phyloP scores from a whole-genome alignment of 2,797 vertebrate genomes.

The Cirrhinus mrigala region DNA sequence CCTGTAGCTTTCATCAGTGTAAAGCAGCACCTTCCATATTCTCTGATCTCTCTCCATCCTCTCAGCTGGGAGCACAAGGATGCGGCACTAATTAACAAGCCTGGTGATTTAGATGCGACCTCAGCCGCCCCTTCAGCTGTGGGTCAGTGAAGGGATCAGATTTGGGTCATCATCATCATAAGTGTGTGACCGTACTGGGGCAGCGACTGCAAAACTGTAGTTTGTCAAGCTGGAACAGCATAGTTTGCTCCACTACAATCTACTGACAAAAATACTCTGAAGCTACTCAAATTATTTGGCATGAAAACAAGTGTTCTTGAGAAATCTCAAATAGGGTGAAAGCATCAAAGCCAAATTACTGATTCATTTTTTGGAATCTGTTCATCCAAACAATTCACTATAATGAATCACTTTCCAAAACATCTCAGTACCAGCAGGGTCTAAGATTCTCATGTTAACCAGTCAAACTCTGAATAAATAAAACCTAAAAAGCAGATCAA shows the following conservation, averaged over 20 bases:
- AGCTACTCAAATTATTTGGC: background rate
- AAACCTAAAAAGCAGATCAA: too few species aligned
- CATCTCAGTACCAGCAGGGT: background rate
- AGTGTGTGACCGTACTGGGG: background rate
- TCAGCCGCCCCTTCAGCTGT: background rate
- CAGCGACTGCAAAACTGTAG: background rate
- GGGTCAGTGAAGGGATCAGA: constrained; percentile 19
- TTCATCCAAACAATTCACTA: background rate
- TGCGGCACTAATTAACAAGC: constrained; percentile 8
- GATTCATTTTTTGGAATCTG: background rate
- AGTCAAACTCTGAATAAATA: background rate
- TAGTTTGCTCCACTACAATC: background rate
- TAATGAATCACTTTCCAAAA: background rate
- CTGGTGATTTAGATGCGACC: constrained; percentile 22
- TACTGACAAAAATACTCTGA: background rate
- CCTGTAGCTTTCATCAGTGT: background rate
- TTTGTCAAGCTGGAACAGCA: background rate
- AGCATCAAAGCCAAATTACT: background rate
- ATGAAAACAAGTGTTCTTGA: background rate
- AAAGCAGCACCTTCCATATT: background rate
- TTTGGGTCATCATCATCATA: background rate
- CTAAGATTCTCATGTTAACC: background rate
- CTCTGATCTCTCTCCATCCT: background rate
- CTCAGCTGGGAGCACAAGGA: background rate
- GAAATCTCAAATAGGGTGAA: background rate